phyloP scores from a whole-genome alignment of 2,797 vertebrate species.

The Lates japonicus region DNA sequence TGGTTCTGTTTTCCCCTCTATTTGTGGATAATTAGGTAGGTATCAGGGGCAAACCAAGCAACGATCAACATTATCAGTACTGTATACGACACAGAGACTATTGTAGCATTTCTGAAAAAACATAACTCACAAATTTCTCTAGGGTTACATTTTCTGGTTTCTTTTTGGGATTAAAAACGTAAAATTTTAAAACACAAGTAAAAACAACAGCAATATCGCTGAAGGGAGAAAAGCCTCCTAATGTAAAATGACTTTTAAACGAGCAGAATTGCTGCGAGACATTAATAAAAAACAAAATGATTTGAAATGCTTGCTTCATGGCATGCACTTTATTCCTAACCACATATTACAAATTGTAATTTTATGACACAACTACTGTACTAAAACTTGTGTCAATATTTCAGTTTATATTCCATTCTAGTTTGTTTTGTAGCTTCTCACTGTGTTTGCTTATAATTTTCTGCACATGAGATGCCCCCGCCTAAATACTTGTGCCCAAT shows the following conservation, averaged over 20 bases:
- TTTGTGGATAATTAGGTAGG: conserved; percentile 36
- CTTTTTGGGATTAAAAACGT: neutral
- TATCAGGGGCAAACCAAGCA: conserved; percentile 28
- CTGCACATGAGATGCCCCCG: conserved; percentile 20
- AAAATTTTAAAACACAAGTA: neutral
- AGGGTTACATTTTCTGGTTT: neutral
- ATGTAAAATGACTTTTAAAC: conserved; percentile 13
- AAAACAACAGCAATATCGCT: neutral
- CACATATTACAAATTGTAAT: neutral
- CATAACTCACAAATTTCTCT: neutral
- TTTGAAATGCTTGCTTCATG: neutral
- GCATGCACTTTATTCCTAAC: neutral
- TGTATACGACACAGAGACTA: neutral
- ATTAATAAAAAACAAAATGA: neutral
- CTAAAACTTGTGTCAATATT: conserved; percentile 11
- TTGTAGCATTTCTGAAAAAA: neutral
- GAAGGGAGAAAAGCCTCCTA: neutral
- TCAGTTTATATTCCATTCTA: neutral
- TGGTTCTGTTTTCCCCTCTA: conserved; percentile 10
- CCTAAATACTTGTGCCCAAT: conserved; percentile 1
- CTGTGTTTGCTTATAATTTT: conserved; percentile 1
- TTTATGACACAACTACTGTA: neutral
- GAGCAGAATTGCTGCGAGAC: neutral
- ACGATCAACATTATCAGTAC: neutral
- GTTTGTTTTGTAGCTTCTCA: conserved; percentile 4